These are phyloP conservation scores for Phragmatobia fuliginosa DNA, from an alignment of 2,888 invertebrate genomes.

Conservation along the genomic window DNA sequence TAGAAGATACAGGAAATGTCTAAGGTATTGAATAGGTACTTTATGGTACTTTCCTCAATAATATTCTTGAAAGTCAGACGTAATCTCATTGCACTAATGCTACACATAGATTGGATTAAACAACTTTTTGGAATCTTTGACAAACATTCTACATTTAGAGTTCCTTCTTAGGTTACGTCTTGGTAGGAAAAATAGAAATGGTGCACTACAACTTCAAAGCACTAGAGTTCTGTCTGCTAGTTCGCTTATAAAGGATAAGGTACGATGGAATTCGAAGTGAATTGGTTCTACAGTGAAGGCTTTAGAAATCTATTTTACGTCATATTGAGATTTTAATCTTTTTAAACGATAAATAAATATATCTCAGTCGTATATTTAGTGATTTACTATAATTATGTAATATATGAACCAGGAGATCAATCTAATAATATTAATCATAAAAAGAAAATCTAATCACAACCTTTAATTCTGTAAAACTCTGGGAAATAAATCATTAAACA, in stretches of 20 bases:
- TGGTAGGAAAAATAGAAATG: background rate
- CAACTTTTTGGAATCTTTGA: constrained; percentile 10
- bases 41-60: background rate
- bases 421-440: too few species aligned
- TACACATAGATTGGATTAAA: constrained; percentile 53
- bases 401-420: background rate
- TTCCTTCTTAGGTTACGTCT: background rate
- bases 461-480: too few species aligned
- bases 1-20: background rate
- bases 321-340: background rate
- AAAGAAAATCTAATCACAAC: too few species aligned
- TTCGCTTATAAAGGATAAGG: background rate
- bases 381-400: background rate
- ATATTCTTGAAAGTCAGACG: constrained; percentile 40
- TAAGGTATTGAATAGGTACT: background rate
- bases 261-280: background rate
- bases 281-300: background rate
- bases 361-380: background rate
- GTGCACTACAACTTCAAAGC: background rate
- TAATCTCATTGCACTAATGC: constrained; percentile 66
- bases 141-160: background rate
- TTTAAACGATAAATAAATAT: background rate
- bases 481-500: too few species aligned
- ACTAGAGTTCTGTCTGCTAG: background rate
- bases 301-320: background rate